These are phyloP conservation scores for Typhlomys cinereus DNA, from an alignment of 2,113 vertebrate species.

Conservation along the genomic window DNA sequence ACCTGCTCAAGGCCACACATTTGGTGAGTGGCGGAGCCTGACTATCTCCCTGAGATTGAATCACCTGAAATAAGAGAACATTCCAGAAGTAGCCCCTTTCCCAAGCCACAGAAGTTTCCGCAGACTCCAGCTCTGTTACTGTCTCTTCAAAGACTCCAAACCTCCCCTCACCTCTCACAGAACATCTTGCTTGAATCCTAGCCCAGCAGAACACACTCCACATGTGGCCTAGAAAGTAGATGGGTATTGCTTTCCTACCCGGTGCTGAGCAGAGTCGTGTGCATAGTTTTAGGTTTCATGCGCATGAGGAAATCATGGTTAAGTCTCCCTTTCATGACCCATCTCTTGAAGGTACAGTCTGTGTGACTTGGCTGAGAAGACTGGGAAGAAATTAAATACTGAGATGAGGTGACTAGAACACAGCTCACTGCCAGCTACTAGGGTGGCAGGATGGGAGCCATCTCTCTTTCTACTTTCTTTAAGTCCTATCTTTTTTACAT, in stretches of 20 bases:
- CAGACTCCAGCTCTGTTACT: no score
- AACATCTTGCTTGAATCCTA: neutral
- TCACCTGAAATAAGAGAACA: accelerated
- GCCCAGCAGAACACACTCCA: neutral
- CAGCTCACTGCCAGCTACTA: neutral
- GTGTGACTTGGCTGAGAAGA: neutral
- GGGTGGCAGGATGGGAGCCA: no score
- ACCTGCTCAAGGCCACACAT: neutral
- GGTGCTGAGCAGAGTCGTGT: neutral
- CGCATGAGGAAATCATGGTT: neutral
- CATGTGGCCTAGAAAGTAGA: neutral
- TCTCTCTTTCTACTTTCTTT: accelerated
- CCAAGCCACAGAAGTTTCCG: neutral
- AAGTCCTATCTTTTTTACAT: neutral
- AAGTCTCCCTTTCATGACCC: neutral
- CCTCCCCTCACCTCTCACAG: neutral
- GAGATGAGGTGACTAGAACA: neutral
- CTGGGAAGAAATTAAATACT: neutral
- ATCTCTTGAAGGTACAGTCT: neutral
- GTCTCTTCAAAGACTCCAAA: neutral
- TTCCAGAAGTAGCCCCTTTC: neutral
- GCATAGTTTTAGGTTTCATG: neutral
- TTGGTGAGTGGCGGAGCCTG: neutral
- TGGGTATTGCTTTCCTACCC: neutral
- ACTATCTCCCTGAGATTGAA: neutral